Evolutionary conservation across 2,113 vertebrate genomes (phyloP), one percentile per base, ranked within the genome.

Genomic region (Entelurus aequoreus): DNA sequence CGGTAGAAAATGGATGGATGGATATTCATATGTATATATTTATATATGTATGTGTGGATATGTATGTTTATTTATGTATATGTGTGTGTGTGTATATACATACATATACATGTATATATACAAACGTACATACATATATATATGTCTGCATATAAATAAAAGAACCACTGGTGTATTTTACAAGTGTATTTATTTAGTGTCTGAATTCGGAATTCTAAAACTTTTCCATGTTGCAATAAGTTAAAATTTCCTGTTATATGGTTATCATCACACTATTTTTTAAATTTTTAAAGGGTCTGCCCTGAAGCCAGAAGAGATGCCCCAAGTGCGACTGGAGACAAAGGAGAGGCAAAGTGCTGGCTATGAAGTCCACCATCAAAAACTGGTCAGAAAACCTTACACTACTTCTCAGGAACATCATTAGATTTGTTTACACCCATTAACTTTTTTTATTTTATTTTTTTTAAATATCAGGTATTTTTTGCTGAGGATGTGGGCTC

Each of bases 401-500:
- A 46, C 2, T 37, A 49, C 16, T 11, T 2, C 15, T 19, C 19
- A 6, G 8, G 2, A 19, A 36, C 1, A 1, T 13, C 11, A 11
- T 28, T 54, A 54, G 0, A n/a, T 50, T 28, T 40, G 16, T 8
- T 21, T 36, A 12, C 14, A 5, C 2, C n/a, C 19, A 40, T 15
- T 9, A 14, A 10, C 4, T 4, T 13, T 36, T 52, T 4, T n/a
- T 1, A 50, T 36, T 21, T 49, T 44, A 4, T 19, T 19, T 55
- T 65, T 51, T 65, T 51, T 48, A 1, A 35, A 56, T 60, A 10
- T 46, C 62, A 91, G 97, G 95, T 98, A 58, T 98, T 99, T 87
- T 97, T 98, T 60, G 93, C 95, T 16, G 94, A 99, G 84, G 96
- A 99, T 38, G 94, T 94, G 69, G 94, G 95, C 63, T 96, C 95